A percentile compares a stretch with the other conserved stretches of the same genome.
phyloP scores from a whole-genome alignment of 1,140 invertebrate genomes.

The Chrysomallon squamiferum region DNA sequence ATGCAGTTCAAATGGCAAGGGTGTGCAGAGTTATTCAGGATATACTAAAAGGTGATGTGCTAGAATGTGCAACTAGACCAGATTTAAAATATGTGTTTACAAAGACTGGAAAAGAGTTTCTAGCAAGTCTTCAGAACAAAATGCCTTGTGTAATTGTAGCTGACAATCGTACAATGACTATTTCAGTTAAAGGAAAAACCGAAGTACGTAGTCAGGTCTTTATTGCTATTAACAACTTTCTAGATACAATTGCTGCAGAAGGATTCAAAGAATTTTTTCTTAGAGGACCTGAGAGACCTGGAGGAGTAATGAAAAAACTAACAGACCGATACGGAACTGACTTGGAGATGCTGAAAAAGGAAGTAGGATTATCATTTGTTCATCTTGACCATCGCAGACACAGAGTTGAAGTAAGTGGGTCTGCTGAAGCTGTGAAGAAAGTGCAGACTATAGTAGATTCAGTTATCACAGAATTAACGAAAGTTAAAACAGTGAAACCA shows the following conservation, averaged over 20 bases:
- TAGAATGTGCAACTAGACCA: slow-evolving; percentile 19
- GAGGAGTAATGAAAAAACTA: slow-evolving; percentile 47
- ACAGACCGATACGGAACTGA: slow-evolving; percentile 26
- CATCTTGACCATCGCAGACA: slow-evolving; percentile 31
- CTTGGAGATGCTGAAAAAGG: slow-evolving; percentile 22
- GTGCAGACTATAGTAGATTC: slow-evolving; percentile 15
- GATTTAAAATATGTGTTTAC: slow-evolving; percentile 24
- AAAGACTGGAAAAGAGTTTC: slow-evolving; percentile 21
- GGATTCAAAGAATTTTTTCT: slow-evolving; percentile 19
- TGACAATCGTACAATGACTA: slow-evolving; percentile 30
- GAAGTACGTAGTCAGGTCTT: slow-evolving; percentile 11
- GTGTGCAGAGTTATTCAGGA: slow-evolving; percentile 23
- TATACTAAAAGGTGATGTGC: slow-evolving; percentile 27
- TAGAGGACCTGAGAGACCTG: slow-evolving; percentile 33
- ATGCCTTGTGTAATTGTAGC: slow-evolving; percentile 26
- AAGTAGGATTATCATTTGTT: slow-evolving; percentile 18
- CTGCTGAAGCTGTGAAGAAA: slow-evolving; percentile 27
- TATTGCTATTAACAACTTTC: slow-evolving; percentile 24
- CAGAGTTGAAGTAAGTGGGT: slow-evolving; percentile 35
- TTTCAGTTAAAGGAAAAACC: slow-evolving; percentile 37
- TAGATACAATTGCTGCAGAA: slow-evolving; percentile 15
- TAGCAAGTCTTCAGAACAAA: slow-evolving; percentile 26
- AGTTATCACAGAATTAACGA: neutral
- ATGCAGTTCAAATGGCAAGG: slow-evolving; percentile 17
- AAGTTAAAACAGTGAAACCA: neutral